phyloP scores from a whole-genome alignment of 92 coral and sea anemone genomes.

The Zoanthus sansibaricus region DNA sequence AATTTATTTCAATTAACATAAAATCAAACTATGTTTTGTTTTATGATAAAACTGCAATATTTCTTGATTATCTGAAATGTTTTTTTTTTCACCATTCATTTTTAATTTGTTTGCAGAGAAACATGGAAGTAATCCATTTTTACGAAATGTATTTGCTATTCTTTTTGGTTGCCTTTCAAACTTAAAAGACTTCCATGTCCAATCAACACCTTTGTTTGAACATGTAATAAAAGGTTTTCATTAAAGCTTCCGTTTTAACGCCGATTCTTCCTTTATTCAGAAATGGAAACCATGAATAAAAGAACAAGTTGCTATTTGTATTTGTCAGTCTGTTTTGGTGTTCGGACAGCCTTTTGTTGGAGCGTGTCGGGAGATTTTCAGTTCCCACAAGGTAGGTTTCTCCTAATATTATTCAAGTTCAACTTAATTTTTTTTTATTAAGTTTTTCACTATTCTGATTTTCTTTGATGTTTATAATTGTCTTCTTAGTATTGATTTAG shows the following conservation, averaged over 20 bases:
- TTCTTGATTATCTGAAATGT: background rate
- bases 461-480: too few species aligned
- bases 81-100: background rate
- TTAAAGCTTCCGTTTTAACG: background rate
- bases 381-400: background rate
- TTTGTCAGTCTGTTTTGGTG: background rate
- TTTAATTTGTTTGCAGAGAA: background rate
- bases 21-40: background rate
- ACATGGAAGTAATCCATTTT: background rate
- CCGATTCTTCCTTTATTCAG: background rate
- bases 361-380: background rate
- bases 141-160: background rate
- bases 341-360: background rate
- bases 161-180: background rate
- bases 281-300: background rate
- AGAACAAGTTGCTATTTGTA: background rate
- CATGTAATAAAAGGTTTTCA: background rate
- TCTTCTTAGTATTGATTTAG: too few species aligned
- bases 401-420: too few species aligned
- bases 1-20: background rate
- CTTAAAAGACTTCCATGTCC: background rate
- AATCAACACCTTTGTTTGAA: background rate
- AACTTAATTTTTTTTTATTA: too few species aligned
- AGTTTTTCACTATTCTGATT: too few species aligned
- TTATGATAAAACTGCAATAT: background rate